Evolutionary conservation across 2,797 vertebrate genomes (phyloP).

Genomic region (Galagoides demidoff): DNA sequence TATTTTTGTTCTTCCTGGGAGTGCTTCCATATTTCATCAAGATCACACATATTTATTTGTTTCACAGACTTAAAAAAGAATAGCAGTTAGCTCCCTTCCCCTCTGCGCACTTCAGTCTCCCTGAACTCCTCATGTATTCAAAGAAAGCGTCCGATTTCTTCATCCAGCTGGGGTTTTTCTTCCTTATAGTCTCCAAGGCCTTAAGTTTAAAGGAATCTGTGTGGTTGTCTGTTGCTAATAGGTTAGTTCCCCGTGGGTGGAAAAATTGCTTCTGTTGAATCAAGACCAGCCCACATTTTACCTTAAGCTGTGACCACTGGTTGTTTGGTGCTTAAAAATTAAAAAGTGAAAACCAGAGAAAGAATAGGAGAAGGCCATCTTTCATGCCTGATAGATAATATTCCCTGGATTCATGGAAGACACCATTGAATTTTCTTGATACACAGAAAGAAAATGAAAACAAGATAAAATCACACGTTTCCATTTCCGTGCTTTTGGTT

Average conservation of each 20-base stretch:
- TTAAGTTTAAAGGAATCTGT: not conserved
- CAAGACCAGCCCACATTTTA: slow-evolving; percentile 51
- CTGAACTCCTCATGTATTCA: not conserved
- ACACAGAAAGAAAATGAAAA: slow-evolving; percentile 65
- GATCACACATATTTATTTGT: not conserved
- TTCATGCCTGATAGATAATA: slow-evolving; percentile 58
- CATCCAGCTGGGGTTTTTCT: not conserved
- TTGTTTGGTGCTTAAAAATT: slow-evolving; percentile 43
- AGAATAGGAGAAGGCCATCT: slow-evolving; percentile 37
- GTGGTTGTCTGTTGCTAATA: not conserved
- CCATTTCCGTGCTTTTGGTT: not conserved
- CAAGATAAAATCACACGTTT: slow-evolving; percentile 54
- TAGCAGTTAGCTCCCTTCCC: not conserved
- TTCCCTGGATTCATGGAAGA: not conserved
- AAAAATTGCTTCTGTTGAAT: not conserved
- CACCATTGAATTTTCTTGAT: slow-evolving; percentile 49
- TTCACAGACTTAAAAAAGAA: not conserved
- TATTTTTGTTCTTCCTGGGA: not conserved
- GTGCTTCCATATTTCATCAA: not conserved
- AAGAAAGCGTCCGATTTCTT: not conserved
- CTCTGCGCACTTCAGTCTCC: not conserved
- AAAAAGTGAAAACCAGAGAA: not conserved
- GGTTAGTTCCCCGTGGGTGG: not conserved
- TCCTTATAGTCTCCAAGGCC: too few species aligned
- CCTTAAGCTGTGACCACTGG: slow-evolving; percentile 50